These are phyloP conservation scores for Allygus modestus DNA, from an alignment of 2,888 invertebrate genomes.

Conservation along the genomic window DNA sequence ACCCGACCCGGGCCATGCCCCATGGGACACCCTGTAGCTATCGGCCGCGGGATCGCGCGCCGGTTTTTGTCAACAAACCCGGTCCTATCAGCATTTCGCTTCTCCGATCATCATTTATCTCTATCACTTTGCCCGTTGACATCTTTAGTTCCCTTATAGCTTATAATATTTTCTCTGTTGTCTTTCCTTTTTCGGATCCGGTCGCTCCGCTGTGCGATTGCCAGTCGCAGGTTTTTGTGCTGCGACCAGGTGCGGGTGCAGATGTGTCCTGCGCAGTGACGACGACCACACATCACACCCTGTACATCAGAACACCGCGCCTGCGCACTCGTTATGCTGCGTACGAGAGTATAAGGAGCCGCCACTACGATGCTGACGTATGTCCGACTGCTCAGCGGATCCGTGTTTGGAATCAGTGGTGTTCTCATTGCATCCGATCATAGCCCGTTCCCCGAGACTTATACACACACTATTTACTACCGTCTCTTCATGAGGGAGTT, in stretches of 20 bases:
- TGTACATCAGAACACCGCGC: background rate
- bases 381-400: too few relatives aligned
- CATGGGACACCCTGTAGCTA: slow-evolving; percentile 37
- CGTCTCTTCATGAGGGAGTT: too few relatives aligned
- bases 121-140: slow-evolving; percentile 57
- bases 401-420: too few relatives aligned
- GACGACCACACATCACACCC: background rate
- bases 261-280: slow-evolving; percentile 13
- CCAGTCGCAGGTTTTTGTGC: slow-evolving; percentile 38
- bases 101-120: slow-evolving; percentile 54
- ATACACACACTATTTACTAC: too few relatives aligned
- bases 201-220: slow-evolving; percentile 20
- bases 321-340: too few relatives aligned
- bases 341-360: too few relatives aligned
- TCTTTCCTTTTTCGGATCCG: slow-evolving; percentile 24
- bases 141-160: slow-evolving; percentile 56
- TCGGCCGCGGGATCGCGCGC: slow-evolving; percentile 43
- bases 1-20: background rate
- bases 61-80: slow-evolving; percentile 57
- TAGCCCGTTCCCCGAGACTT: too few relatives aligned
- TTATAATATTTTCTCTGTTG: slow-evolving; percentile 45
- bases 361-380: too few relatives aligned
- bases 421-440: too few relatives aligned
- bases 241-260: background rate
- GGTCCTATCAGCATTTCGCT: slow-evolving; percentile 55